phyloP scores from a whole-genome alignment of 2,888 invertebrate species.

The Ochropleura leucogaster region DNA sequence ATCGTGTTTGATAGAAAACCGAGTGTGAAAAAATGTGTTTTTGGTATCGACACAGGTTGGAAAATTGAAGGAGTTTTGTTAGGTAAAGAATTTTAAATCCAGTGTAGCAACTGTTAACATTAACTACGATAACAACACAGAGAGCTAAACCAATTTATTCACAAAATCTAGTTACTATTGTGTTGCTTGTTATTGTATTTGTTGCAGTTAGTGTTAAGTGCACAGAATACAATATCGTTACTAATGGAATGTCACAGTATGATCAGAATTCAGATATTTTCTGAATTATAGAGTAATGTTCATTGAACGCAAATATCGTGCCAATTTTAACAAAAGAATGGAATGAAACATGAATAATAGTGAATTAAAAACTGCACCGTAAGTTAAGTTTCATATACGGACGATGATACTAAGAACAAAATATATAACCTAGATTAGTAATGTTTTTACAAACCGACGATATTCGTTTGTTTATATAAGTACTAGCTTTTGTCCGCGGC shows the following conservation, averaged over 20 bases:
- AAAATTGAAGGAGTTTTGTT: conserved; percentile 5
- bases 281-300: neutral
- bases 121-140: neutral
- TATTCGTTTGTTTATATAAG: neutral
- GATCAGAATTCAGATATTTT: conserved; percentile 14
- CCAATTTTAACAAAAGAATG: neutral
- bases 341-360: neutral
- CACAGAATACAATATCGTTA: conserved; percentile 11
- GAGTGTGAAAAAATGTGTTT: neutral
- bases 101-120: conserved; percentile 1
- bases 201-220: conserved; percentile 12
- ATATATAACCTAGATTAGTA: neutral
- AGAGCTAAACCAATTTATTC: conserved; percentile 9
- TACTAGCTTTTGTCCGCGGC: no score
- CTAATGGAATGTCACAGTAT: conserved; percentile 14
- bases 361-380: neutral
- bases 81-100: neutral
- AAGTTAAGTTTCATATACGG: neutral
- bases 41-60: conserved; percentile 12
- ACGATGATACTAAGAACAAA: neutral
- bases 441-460: neutral
- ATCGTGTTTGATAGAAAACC: conserved; percentile 20
- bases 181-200: conserved; percentile 18
- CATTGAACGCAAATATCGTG: neutral
- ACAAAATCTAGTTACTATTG: conserved; percentile 19